Evolutionary conservation across 2,113 vertebrate genomes (phyloP).

Genomic region (Globicephala melas): DNA sequence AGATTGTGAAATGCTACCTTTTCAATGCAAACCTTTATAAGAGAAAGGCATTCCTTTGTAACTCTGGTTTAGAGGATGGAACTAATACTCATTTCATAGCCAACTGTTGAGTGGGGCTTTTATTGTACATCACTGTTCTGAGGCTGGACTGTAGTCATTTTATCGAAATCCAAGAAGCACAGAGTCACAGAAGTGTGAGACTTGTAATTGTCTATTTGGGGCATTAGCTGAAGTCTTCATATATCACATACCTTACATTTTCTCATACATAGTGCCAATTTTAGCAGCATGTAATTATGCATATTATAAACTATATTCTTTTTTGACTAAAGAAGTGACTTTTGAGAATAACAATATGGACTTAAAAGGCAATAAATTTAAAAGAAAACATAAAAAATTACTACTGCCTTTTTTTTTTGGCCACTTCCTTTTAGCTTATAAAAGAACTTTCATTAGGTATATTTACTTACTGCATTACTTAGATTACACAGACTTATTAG

Average conservation of each 20-base stretch:
- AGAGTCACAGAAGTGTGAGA: not conserved
- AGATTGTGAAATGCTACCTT: not conserved
- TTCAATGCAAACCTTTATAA: not conserved
- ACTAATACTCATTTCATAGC: not conserved
- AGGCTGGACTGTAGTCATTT: not conserved
- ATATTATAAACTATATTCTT: not conserved
- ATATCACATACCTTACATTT: not conserved
- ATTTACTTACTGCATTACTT: not conserved
- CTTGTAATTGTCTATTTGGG: not conserved
- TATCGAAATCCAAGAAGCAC: not conserved
- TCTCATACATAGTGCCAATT: slow-evolving; percentile 21
- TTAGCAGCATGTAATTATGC: not conserved
- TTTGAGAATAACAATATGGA: slow-evolving; percentile 7
- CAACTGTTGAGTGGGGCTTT: accelerated
- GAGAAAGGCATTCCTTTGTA: not conserved
- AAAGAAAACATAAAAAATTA: not conserved
- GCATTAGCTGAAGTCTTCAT: not conserved
- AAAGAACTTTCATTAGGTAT: not conserved
- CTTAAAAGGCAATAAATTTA: not conserved
- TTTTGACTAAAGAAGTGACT: slow-evolving; percentile 26
- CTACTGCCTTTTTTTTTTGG: not conserved
- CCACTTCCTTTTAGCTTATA: not conserved
- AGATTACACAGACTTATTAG: not conserved
- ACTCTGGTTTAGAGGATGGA: not conserved
- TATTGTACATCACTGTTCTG: not conserved